Percentiles rank a stretch among this genome's conserved stretches.
phyloP scores from a whole-genome alignment of 1,140 invertebrate species.

The Xylocopa sonorina region DNA sequence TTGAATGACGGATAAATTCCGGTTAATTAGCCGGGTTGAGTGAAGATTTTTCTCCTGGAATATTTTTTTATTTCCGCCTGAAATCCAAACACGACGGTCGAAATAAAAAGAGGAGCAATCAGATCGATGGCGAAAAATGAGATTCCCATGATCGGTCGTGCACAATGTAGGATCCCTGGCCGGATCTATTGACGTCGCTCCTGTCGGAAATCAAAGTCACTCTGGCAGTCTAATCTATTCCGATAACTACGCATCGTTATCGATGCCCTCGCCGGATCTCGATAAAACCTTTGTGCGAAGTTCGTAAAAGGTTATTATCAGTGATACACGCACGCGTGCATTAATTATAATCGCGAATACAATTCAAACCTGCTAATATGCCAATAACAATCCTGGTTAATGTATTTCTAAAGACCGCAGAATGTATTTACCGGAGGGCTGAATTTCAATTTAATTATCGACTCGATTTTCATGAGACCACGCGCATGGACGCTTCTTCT shows the following conservation, averaged over 20 bases:
- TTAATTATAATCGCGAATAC: constrained; percentile 19
- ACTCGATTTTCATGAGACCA: constrained; percentile 27
- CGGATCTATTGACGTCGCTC: constrained; percentile 18
- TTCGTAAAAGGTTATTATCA: constrained; percentile 27
- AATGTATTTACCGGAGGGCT: not conserved
- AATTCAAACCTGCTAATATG: not conserved
- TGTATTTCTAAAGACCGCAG: not conserved
- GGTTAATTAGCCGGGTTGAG: not conserved
- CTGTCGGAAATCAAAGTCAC: constrained; percentile 19
- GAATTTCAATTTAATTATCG: constrained; percentile 34
- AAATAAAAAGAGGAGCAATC: constrained; percentile 17
- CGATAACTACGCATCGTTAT: constrained; percentile 27
- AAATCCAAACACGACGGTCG: not conserved
- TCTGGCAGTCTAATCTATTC: constrained; percentile 12
- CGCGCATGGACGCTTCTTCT: not conserved
- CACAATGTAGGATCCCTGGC: constrained; percentile 23
- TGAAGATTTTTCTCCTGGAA: not conserved
- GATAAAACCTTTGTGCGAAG: constrained; percentile 7
- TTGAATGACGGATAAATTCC: not conserved
- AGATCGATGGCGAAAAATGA: constrained; percentile 39
- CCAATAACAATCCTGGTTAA: not conserved
- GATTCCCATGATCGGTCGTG: constrained; percentile 1
- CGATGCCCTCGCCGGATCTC: not conserved
- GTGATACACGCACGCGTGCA: too few relatives aligned
- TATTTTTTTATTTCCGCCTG: not conserved